A percentile compares a stretch with the other conserved stretches of the same genome.
Conservation (phyloP, 2,888 invertebrate genomes). For the Nebria brevicollis region DNA sequence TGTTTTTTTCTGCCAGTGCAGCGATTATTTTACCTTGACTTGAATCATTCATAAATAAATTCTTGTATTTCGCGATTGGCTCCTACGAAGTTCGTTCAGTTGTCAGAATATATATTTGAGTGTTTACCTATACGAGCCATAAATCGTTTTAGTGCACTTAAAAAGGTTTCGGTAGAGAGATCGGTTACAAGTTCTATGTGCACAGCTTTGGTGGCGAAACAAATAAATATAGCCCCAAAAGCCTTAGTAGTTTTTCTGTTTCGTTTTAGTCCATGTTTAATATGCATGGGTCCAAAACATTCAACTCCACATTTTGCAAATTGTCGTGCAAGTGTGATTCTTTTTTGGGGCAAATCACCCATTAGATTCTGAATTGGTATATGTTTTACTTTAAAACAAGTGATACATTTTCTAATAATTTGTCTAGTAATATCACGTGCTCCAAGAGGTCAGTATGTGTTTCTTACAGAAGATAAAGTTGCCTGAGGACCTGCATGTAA, state of each 20-base stretch:
- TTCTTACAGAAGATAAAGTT: slow-evolving; percentile 43
- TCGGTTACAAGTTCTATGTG: slow-evolving; percentile 52
- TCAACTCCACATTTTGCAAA: slow-evolving; percentile 46
- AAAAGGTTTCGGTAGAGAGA: slow-evolving; percentile 50
- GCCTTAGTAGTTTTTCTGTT: slow-evolving; percentile 34
- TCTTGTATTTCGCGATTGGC: slow-evolving; percentile 35
- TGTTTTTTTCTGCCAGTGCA: no score
- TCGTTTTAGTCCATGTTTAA: slow-evolving; percentile 46
- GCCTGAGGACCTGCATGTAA: slow-evolving; percentile 45
- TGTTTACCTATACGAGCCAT: slow-evolving; percentile 49
- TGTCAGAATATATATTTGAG: slow-evolving; percentile 27
- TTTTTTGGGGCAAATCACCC: slow-evolving; percentile 51
- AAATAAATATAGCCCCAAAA: slow-evolving; percentile 50
- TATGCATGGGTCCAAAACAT: slow-evolving; percentile 51
- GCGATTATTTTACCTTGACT: no score
- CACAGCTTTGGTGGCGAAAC: slow-evolving; percentile 52
- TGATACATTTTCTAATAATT: slow-evolving; percentile 48
- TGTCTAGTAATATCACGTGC: not conserved
- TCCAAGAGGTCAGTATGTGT: slow-evolving; percentile 38
- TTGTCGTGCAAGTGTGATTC: slow-evolving; percentile 48
- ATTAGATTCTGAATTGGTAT: slow-evolving; percentile 42
- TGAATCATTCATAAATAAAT: no score
- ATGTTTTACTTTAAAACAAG: slow-evolving; percentile 48
- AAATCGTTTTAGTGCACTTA: slow-evolving; percentile 50
- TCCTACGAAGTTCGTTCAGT: no score